Base-by-base conservation (phyloP, 2,888 invertebrate species). In the Acanthosepion esculentum region DNA sequence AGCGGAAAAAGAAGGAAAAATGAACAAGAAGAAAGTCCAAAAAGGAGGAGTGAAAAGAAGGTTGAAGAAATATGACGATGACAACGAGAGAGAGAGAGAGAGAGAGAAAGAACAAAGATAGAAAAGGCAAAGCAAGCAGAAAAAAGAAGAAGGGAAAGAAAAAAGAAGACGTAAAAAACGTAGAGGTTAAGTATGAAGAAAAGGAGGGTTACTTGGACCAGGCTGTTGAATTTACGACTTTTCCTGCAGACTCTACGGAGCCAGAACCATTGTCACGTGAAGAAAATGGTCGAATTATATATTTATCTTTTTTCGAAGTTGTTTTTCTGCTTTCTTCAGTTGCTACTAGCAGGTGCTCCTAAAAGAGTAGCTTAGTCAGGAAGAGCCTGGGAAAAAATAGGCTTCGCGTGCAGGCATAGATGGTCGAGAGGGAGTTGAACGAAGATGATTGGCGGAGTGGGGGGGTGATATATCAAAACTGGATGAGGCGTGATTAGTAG, bases 211-310 rank as follows among this genome's bases (percentile, higher is more conserved):
- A 23, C 20, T 20, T 23, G 59, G 23, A n/a, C 15, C 4, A n/a
- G 12, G n/a, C 33, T 33, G 78, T 78, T 78, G 78, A 78, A 78
- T 78, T 78, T 78, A 78, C 78, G 78, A 78, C 78, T 78, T 33
- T 78, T 78, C n/a, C n/a, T 12, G 5, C 78, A 78, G 78, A 78
- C 78, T 78, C n/a, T 78, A 0, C 78, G 78, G 78, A 78, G 78
- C 78, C 78, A 78, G 78, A n/a, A 33, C 78, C 78, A 78, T 78
- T 78, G 78, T 78, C 78, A 78, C 78, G 78, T 78, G 78, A 78
- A 78, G n/a, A 78, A 41, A 78, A 78, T 78, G 78, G 78, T 78
- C 15, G n/a, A 78, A 78, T 78, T 78, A 78, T 78, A 78, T 78
- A 78, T 78, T 33, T n/a, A 12, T 33, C 7, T 78, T 10, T 78